Evolutionary conservation across 2,797 vertebrate species (phyloP), one percentile per base, ranked within the genome.

Genomic region (Enteromius fasciolatus): DNA sequence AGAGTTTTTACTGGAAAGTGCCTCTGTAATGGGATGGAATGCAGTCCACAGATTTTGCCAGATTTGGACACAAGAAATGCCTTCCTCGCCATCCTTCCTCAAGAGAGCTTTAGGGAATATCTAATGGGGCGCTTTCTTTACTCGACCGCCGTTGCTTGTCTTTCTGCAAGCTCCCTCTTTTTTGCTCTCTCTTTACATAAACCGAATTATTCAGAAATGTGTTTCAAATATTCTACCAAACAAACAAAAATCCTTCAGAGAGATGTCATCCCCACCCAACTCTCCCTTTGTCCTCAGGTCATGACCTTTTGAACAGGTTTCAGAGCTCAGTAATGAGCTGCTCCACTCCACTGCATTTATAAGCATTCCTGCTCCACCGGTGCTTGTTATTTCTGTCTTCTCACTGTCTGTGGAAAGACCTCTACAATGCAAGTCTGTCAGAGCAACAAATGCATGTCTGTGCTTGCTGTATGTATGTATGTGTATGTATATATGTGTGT

Each of bases 21-120:
- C 54, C 75, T 76, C 78, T 1, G 44, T 74, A 85, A 81, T 82
- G 61, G 52, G 33, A 33, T 33, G 80, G 85, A 87, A 87, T 87
- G 86, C 82, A 39, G 44, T 14, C 44, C 63, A 75, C 50, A 79
- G 41, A 69, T 63, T 78, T 78, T 9, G 76, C 54, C 67, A 81
- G n/a, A 74, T 73, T 41, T 59, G 76, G 76, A 67, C 61, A 78
- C 63, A 78, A 64, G 39, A 63, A 78, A 67, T 67, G 76, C 61
- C 63, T 66, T 78, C 74, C 78, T 85, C 70, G 81, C 52, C 36
- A 48, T 74, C 78, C 31, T 69, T 52, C 73, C 70, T 83, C 66
- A 41, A 63, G 77, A 80, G 80, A 61, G 59, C 80, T 69, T 36
- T n/a, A 54, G 25, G 18, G 52, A 66, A 52, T 57, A 52, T 57